phyloP scores from a whole-genome alignment of 2,797 vertebrate genomes.

The Clarias fuscus region DNA sequence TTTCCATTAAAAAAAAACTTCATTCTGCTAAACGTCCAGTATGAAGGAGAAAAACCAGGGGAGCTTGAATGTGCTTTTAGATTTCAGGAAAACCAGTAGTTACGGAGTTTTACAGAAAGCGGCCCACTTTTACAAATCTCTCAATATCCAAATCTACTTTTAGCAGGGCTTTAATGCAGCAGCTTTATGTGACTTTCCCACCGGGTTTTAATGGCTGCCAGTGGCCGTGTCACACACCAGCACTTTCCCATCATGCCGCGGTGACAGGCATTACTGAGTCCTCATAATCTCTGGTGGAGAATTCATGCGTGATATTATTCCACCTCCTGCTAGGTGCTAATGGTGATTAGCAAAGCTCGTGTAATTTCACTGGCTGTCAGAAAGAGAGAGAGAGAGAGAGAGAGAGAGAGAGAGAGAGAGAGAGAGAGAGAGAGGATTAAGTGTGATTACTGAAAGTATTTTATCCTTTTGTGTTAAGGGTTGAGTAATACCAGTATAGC shows the following conservation, averaged over 20 bases:
- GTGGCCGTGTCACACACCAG: conserved; percentile 33
- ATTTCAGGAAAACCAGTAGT: background rate
- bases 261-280: conserved; percentile 41
- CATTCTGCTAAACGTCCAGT: background rate
- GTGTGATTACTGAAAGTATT: background rate
- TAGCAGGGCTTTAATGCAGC: background rate
- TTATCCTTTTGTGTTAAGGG: background rate
- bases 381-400: conserved; percentile 17
- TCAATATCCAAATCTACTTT: background rate
- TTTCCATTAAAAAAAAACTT: background rate
- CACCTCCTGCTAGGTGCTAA: conserved; percentile 46
- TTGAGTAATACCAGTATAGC: background rate
- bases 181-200: background rate
- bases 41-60: background rate
- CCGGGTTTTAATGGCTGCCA: conserved; percentile 27
- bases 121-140: background rate
- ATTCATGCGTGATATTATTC: conserved; percentile 45
- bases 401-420: conserved; percentile 25
- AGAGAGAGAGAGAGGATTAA: conserved; percentile 1
- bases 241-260: conserved; percentile 34
- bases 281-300: conserved; percentile 47
- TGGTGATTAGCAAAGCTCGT: conserved; percentile 47
- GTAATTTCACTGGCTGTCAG: conserved; percentile 27
- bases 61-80: background rate
- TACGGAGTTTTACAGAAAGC: background rate